These are phyloP conservation scores for Hypothenemus hampei DNA, from an alignment of 1,140 invertebrate species.

Conservation along the genomic window DNA sequence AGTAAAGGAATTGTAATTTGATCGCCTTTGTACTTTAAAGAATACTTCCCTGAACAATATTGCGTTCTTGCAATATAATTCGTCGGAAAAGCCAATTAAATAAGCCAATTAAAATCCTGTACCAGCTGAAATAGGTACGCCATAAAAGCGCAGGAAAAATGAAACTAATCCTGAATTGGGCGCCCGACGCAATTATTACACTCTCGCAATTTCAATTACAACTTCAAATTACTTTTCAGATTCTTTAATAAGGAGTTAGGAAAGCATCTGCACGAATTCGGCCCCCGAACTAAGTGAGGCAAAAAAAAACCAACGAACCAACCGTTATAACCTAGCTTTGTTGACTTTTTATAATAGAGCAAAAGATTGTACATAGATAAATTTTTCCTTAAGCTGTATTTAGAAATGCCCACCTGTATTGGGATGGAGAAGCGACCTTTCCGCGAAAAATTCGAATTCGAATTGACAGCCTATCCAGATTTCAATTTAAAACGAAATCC, in stretches of 20 bases:
- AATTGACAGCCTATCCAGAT: slow-evolving; percentile 15
- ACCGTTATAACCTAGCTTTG: slow-evolving; percentile 25
- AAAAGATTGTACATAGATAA: too few species aligned
- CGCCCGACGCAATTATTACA: slow-evolving; percentile 31
- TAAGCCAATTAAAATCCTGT: slow-evolving; percentile 44
- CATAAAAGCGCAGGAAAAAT: slow-evolving; percentile 37
- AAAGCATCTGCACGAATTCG: slow-evolving; percentile 36
- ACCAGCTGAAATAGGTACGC: slow-evolving; percentile 35
- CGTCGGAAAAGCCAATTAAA: slow-evolving; percentile 42
- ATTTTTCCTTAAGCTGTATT: not conserved
- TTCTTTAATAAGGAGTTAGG: slow-evolving; percentile 40
- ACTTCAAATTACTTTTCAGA: slow-evolving; percentile 38
- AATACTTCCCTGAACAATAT: too few species aligned
- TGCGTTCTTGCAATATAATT: slow-evolving; percentile 15
- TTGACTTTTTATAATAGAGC: slow-evolving; percentile 29
- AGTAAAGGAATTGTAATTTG: too few species aligned
- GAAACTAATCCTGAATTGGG: slow-evolving; percentile 33
- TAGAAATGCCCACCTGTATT: not conserved
- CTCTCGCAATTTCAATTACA: slow-evolving; percentile 45
- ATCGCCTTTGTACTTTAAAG: too few species aligned
- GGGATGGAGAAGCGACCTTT: too few species aligned
- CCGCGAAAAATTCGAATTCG: not conserved
- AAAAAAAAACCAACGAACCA: too few species aligned
- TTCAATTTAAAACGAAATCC: slow-evolving; percentile 25
- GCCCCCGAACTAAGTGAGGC: too few species aligned